Conservation (phyloP, 2,113 vertebrate species). For the Candoia aspera region DNA sequence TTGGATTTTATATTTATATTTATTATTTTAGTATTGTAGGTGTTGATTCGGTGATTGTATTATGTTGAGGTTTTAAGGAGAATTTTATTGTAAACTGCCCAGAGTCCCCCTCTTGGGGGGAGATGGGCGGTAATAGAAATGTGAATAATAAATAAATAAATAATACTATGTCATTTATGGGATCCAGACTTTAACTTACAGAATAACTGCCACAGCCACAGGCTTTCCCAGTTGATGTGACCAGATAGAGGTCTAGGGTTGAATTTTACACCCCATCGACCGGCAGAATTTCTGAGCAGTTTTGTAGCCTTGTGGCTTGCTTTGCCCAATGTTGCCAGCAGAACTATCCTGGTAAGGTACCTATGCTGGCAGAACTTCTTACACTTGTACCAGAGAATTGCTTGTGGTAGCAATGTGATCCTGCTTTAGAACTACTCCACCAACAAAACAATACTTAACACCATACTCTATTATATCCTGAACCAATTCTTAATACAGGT, state of each 20-base stretch:
- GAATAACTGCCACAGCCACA: conserved; percentile 16
- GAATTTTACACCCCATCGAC: background rate
- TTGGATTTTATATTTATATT: too few species aligned
- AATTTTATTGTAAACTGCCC: too few species aligned
- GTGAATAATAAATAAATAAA: too few species aligned
- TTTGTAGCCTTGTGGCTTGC: background rate
- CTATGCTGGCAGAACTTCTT: background rate
- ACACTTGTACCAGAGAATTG: background rate
- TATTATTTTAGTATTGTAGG: too few species aligned
- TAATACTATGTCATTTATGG: too few species aligned
- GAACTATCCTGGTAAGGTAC: background rate
- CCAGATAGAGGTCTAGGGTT: background rate
- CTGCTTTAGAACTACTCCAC: background rate
- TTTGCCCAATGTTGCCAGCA: background rate
- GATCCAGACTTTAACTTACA: conserved; percentile 7
- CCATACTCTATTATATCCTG: background rate
- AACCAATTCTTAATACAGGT: background rate
- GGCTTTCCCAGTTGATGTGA: background rate
- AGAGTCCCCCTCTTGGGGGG: too few species aligned
- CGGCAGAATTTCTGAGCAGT: background rate
- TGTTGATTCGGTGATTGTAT: too few species aligned
- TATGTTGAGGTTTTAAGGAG: too few species aligned
- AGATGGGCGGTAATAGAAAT: too few species aligned
- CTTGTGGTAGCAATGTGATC: background rate
- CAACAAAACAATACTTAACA: background rate